Evolutionary conservation across 1,140 invertebrate genomes (phyloP).

Genomic region (Drosophila sturtevanti): DNA sequence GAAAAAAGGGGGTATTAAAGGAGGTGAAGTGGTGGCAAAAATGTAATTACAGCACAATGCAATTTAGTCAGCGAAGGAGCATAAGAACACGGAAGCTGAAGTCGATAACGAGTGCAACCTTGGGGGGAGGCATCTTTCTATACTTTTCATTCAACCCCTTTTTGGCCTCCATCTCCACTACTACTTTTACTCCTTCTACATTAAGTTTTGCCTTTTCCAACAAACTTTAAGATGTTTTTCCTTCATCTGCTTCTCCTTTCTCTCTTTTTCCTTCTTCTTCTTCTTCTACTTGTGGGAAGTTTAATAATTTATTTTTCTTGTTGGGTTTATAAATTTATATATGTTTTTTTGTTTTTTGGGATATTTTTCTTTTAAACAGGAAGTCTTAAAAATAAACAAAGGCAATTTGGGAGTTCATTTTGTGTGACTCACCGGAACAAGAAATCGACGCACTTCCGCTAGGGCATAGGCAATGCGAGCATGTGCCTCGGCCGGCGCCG

Average conservation of each 20-base stretch:
- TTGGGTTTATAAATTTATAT: not conserved
- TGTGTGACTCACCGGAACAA: slow-evolving; percentile 86
- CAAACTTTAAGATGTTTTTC: slow-evolving; percentile 59
- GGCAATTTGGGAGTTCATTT: not conserved
- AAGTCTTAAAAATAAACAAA: slow-evolving; percentile 56
- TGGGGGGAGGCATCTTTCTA: slow-evolving; percentile 27
- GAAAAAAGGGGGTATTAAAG: not conserved
- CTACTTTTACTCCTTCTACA: slow-evolving; percentile 9
- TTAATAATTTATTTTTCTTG: slow-evolving; percentile 41
- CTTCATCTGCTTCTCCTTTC: no score
- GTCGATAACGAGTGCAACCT: slow-evolving; percentile 76
- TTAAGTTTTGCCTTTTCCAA: slow-evolving; percentile 35
- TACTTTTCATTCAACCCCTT: no score
- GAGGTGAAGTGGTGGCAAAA: slow-evolving; percentile 50
- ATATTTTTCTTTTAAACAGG: not conserved
- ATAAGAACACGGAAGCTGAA: slow-evolving; percentile 63
- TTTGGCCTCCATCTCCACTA: not conserved
- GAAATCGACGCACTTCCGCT: slow-evolving; percentile 89
- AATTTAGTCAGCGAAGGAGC: slow-evolving; percentile 64
- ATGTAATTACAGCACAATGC: slow-evolving; percentile 81
- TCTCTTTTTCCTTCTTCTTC: not conserved
- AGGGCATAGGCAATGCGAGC: slow-evolving; percentile 93
- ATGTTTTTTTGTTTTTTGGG: not conserved
- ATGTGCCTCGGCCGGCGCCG: slow-evolving; percentile 93
- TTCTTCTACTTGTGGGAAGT: slow-evolving; percentile 17